Percentiles rank a stretch among this genome's conserved stretches.
Conservation (phyloP, 2,113 vertebrate genomes). For the Bagarius yarrelli region DNA sequence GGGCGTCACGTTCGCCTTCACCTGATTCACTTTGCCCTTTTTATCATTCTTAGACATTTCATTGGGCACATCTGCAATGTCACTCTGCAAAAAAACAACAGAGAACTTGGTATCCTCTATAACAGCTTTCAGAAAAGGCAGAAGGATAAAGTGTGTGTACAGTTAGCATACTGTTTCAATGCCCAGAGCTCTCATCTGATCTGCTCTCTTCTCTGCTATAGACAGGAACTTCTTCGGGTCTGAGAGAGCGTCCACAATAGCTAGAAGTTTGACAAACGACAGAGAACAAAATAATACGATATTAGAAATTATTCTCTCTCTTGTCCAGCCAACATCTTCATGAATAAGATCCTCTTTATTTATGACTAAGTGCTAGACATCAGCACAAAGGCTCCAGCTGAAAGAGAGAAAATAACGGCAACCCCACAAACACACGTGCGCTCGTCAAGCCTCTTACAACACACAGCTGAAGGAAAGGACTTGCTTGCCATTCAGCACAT, state of each 20-base stretch:
- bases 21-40: conserved; percentile 87
- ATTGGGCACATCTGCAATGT: conserved; percentile 95
- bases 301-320: neutral
- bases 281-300: neutral
- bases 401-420: conserved; percentile 21
- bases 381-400: conserved; percentile 34
- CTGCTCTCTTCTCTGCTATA: conserved; percentile 94
- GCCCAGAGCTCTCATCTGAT: conserved; percentile 98
- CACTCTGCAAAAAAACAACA: conserved; percentile 75
- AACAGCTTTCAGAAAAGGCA: neutral
- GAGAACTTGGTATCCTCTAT: no score
- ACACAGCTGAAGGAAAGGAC: conserved; percentile 22
- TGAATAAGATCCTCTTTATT: conserved; percentile 33
- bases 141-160: neutral
- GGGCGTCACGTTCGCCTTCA: conserved; percentile 87
- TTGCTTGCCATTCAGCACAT: conserved; percentile 22
- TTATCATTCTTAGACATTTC: conserved; percentile 93
- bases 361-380: conserved; percentile 1
- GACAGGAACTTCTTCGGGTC: conserved; percentile 99
- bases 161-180: conserved; percentile 87
- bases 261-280: conserved; percentile 64
- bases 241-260: conserved; percentile 95
- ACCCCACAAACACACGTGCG: neutral
- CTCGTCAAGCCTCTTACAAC: conserved; percentile 25
- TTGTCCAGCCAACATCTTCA: conserved; percentile 12